Conservation (phyloP, 2,113 vertebrate species). For the Pipra filicauda region DNA sequence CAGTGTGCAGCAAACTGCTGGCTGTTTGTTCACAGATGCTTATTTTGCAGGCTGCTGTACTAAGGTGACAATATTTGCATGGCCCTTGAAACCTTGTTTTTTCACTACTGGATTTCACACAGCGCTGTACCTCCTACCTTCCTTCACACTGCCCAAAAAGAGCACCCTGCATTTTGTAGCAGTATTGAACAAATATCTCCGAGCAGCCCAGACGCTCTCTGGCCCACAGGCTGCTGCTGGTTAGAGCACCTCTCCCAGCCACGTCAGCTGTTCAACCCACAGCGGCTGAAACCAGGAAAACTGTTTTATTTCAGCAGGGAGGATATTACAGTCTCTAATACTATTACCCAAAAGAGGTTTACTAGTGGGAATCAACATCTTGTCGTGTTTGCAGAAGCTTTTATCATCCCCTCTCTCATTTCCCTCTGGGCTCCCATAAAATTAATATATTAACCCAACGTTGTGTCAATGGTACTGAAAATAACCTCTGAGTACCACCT, state of each 20-base stretch:
- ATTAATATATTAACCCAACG: neutral
- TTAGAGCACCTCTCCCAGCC: neutral
- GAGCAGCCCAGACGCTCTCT: neutral
- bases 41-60: neutral
- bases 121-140: neutral
- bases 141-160: neutral
- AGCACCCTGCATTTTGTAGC: neutral
- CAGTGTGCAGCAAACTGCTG: neutral
- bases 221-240: neutral
- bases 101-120: neutral
- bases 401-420: constrained; percentile 3
- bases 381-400: neutral
- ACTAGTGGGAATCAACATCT: constrained; percentile 9
- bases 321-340: neutral
- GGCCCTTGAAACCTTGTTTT: neutral
- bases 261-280: neutral
- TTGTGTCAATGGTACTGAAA: neutral
- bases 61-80: neutral
- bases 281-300: neutral
- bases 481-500: neutral
- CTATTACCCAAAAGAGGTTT: constrained; percentile 27
- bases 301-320: constrained; percentile 5
- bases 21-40: neutral
- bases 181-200: neutral
- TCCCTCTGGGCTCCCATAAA: constrained; percentile 8